Evolutionary conservation across 2,888 invertebrate species (phyloP).

Genomic region (Stenotaenia linearis): DNA sequence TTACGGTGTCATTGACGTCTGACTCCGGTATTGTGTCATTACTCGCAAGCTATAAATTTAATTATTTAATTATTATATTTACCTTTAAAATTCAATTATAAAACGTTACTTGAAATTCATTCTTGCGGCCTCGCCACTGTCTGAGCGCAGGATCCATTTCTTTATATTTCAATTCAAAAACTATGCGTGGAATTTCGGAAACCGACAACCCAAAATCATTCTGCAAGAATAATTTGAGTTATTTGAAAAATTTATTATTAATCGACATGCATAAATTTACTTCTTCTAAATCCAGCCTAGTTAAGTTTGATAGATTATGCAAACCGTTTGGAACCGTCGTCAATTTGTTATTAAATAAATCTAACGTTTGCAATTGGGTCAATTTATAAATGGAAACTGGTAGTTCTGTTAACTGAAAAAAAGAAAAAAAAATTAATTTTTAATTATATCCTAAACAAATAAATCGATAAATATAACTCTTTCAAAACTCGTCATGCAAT

Average conservation of each 20-base stretch:
- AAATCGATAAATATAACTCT: too few relatives aligned
- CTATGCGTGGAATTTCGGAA: not conserved
- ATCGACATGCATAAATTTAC: too few relatives aligned
- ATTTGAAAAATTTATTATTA: not conserved
- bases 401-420: conserved; percentile 32
- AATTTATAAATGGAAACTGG: conserved; percentile 29
- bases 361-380: conserved; percentile 8
- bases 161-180: not conserved
- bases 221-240: not conserved
- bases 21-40: not conserved
- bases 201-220: not conserved
- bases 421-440: conserved; percentile 11
- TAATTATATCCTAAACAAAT: too few relatives aligned
- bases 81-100: not conserved
- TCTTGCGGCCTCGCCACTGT: not conserved
- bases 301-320: not conserved
- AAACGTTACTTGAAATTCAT: too few relatives aligned
- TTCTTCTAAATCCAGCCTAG: conserved; percentile 31
- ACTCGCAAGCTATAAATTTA: not conserved
- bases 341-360: conserved; percentile 33
- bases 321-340: conserved; percentile 24
- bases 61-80: not conserved
- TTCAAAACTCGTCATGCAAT: too few relatives aligned
- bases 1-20: not conserved
- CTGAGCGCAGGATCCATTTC: not conserved